A percentile compares a stretch with the other conserved stretches of the same genome.
phyloP scores from a whole-genome alignment of 2,797 vertebrate species.

The Amazona finschi region DNA sequence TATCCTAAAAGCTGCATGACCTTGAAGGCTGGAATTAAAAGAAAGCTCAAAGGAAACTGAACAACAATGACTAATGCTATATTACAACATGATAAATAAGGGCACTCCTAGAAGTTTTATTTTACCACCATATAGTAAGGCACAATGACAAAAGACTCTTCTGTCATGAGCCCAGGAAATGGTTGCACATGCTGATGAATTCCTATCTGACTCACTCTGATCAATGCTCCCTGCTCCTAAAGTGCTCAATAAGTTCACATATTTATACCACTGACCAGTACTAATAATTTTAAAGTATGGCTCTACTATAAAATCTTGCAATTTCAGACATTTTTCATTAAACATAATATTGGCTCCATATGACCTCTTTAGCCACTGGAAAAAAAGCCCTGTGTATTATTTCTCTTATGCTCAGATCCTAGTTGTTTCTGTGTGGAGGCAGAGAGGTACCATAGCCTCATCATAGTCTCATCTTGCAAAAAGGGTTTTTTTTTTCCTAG shows the following conservation, averaged over 20 bases:
- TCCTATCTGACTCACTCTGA: background rate
- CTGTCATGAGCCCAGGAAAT: background rate
- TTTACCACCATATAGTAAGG: background rate
- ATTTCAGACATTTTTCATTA: background rate
- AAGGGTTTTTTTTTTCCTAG: background rate
- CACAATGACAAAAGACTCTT: background rate
- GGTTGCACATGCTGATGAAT: background rate
- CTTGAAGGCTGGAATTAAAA: background rate
- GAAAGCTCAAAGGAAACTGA: background rate
- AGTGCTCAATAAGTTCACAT: background rate
- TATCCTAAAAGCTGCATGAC: background rate
- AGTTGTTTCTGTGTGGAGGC: background rate
- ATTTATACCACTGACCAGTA: background rate
- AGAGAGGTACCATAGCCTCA: background rate
- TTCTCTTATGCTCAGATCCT: background rate
- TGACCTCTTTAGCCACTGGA: background rate
- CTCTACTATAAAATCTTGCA: background rate
- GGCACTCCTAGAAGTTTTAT: background rate
- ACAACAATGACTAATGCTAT: background rate
- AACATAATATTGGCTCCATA: background rate
- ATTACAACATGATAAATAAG: background rate
- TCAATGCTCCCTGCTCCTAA: rapidly evolving
- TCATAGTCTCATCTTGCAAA: background rate
- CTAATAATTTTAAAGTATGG: background rate
- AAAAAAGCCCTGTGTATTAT: rapidly evolving